phyloP scores from a whole-genome alignment of 2,888 invertebrate species.

The Phytoseiulus persimilis region DNA sequence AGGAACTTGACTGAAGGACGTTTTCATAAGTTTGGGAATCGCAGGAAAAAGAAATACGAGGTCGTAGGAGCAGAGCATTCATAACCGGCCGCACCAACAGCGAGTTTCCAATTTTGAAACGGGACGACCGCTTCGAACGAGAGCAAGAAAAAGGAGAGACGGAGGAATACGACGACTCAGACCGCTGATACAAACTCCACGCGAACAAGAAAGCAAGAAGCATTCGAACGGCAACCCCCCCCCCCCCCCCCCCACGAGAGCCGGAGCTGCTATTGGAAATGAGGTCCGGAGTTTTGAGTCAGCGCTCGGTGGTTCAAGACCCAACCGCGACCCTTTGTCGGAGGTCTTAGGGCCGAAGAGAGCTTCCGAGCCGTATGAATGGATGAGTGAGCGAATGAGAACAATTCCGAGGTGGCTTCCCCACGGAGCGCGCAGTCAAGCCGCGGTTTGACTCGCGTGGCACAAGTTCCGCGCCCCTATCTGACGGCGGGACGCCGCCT shows the following conservation, averaged over 20 bases:
- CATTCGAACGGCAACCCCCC: neutral
- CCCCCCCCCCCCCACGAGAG: neutral
- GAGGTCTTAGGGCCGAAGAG: neutral
- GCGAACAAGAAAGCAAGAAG: neutral
- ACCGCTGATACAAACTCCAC: neutral
- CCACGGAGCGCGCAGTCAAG: neutral
- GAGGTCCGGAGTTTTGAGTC: neutral
- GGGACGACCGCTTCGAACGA: neutral
- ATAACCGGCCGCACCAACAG: neutral
- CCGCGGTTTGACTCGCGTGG: neutral
- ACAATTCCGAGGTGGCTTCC: neutral
- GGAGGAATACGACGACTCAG: neutral
- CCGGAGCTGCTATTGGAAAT: neutral
- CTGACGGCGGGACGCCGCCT: neutral
- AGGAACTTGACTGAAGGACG: neutral
- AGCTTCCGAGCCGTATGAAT: neutral
- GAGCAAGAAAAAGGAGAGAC: neutral
- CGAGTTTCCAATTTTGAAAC: slow-evolving; percentile 5
- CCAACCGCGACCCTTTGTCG: too few species aligned
- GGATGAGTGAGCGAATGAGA: neutral
- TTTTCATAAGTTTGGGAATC: neutral
- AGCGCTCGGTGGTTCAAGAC: neutral
- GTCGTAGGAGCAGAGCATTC: neutral
- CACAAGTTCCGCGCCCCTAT: neutral
- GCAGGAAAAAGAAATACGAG: neutral